Evolutionary conservation across 1,140 invertebrate genomes (phyloP).

Genomic region (Stenopsyche tienmushanensis): DNA sequence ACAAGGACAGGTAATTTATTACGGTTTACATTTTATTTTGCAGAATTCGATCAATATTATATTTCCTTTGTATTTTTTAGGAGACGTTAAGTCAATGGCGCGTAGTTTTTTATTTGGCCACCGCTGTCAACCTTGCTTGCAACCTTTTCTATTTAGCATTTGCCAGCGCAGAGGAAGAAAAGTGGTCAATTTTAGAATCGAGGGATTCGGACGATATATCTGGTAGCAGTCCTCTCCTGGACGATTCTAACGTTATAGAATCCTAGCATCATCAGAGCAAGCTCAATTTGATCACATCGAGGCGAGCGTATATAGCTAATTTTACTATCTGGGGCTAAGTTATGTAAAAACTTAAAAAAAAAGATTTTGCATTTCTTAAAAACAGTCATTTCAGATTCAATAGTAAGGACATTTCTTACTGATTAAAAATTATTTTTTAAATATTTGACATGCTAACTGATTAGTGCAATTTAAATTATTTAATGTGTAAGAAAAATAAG

Average conservation of each 20-base stretch:
- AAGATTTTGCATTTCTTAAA: neutral
- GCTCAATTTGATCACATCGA: constrained; percentile 19
- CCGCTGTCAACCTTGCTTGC: constrained; percentile 72
- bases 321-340: constrained; percentile 34
- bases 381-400: too few species aligned
- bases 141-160: constrained; percentile 82
- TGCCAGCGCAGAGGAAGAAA: constrained; percentile 78
- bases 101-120: constrained; percentile 83
- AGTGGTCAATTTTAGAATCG: constrained; percentile 59
- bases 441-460: too few species aligned
- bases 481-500: too few species aligned
- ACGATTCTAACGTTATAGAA: constrained; percentile 11
- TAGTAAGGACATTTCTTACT: too few species aligned
- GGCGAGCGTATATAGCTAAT: constrained; percentile 35
- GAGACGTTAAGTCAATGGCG: constrained; percentile 84
- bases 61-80: constrained; percentile 53
- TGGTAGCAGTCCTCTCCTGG: constrained; percentile 21
- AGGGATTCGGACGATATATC: neutral
- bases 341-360: neutral
- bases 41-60: constrained; percentile 3
- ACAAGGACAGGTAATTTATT: constrained; percentile 60
- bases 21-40: constrained; percentile 1
- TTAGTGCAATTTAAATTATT: too few species aligned
- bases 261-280: constrained; percentile 34
- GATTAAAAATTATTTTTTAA: too few species aligned